Base-by-base conservation (phyloP, 2,797 vertebrate species). In the Poecilia wingei region DNA sequence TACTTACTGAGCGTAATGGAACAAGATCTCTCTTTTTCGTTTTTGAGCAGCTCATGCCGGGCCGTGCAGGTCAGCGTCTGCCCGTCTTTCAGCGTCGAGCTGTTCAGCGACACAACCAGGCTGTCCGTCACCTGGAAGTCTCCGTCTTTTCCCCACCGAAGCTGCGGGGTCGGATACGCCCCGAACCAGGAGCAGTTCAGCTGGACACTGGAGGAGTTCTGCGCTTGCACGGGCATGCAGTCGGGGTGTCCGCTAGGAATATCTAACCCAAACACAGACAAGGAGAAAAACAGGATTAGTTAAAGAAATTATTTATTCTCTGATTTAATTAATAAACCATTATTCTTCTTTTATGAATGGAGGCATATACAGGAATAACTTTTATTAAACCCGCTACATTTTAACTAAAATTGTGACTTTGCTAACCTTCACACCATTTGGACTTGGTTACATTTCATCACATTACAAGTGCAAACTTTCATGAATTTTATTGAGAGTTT, bases 181-280 rank as follows among this genome's bases (percentile, higher is more conserved):
- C 96, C 96, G 0, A 87, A 81, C 98, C 98, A 99, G 83, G 46
- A 92, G 93, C 98, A 99, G 83, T 25, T 92, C 82, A 99, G 96
- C 71, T 93, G 83, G 74, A 97, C 76, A 9, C 79, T 68, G 39
- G 92, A 84, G 0, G 81, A 72, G 0, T 91, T 86, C 0, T 74
- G 79, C 0, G 81, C 84, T 0, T 59, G 59, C 0, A 84, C 85
- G 85, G 95, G 97, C 82, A 80, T 89, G 78, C 98, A 99, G 46
- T 93, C 92, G 0, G 95, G 96, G 33, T 92, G 82, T 2, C 89
- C 84, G 0, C 87, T 86, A 0, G 98, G 95, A 69, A 94, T 90
- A 53, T 95, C 98, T 99, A 82, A 36, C 46, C 31, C 61, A 12
- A 22, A 74, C 4, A 70, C 45, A 84, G 55, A 78, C 79, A 22